Evolutionary conservation across 2,797 vertebrate genomes (phyloP).

Genomic region (Malurus splendens): DNA sequence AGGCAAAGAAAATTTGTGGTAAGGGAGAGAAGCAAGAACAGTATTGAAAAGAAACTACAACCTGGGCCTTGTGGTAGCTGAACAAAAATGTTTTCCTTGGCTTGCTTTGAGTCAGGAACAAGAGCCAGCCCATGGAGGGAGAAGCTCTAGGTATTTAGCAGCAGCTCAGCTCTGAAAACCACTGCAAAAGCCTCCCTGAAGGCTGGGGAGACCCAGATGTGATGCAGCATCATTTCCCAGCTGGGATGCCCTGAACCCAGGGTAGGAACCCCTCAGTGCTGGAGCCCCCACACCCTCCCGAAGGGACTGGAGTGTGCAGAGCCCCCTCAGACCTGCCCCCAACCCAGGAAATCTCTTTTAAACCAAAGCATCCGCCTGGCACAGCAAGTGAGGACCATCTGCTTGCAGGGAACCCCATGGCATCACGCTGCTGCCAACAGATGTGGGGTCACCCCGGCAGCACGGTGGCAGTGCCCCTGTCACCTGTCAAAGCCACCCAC

Average conservation of each 20-base stretch:
- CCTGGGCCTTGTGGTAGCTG: neutral
- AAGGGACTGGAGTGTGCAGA: neutral
- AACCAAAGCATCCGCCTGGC: neutral
- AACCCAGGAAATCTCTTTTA: neutral
- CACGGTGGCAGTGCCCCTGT: rapidly evolving
- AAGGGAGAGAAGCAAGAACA: neutral
- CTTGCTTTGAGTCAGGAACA: neutral
- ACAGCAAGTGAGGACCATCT: rapidly evolving
- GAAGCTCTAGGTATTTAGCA: neutral
- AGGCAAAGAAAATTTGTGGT: neutral
- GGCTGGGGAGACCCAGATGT: neutral
- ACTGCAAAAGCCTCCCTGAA: neutral
- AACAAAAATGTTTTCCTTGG: neutral
- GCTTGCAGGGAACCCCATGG: rapidly evolving
- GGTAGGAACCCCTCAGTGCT: rapidly evolving
- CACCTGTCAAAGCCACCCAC: neutral
- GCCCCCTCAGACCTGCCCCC: neutral
- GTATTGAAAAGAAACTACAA: neutral
- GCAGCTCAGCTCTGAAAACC: neutral
- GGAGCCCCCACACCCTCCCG: neutral
- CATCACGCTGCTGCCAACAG: neutral
- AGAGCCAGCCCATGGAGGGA: rapidly evolving
- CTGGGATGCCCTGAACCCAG: neutral
- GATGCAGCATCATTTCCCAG: rapidly evolving
- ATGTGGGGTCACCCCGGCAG: neutral